Base-by-base conservation (phyloP, 2,113 vertebrate genomes). In the Hiodon tergisus region DNA sequence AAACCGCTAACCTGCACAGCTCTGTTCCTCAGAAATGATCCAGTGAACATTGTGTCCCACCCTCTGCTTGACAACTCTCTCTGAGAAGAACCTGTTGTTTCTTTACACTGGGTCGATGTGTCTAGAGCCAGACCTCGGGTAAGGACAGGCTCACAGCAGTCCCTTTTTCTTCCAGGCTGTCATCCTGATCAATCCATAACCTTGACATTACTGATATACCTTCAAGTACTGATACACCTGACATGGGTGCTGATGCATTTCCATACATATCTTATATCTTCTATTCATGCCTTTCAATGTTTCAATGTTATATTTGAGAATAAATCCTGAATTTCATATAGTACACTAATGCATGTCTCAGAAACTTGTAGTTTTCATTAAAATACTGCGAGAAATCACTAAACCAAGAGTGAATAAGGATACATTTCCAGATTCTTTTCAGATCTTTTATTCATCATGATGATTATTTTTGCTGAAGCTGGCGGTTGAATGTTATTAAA, bases 361-460 rank as follows among this genome's bases (percentile, higher is more conserved):
- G 11, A 57, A 57, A 57, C 11, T 6, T 11, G 11, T 57, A 57
- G 11, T 57, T 57, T 51, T 69, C 53, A 48, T 69, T 13, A 47
- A 14, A n/a, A 68, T 5, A n/a, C 7, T 69, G 16, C 46, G 6
- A 9, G 52, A 55, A 70, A 55, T 6, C 5, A 9, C 0, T 51
- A 69, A n/a, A 16, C 48, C n/a, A 70, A 52, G 16, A 71, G 47
- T 47, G 47, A 47, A 59, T 3, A 10, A 71, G 59, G 13, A 51
- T 31, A 5, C 3, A 67, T 6, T 46, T 48, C 8, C 57, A 55
- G 9, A 47, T 72, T 60, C 51, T 53, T 50, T 72, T 16, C 57
- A 31, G 48, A 5, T 50, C 48, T 67, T 67, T 60, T 67, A 51
- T 59, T 58, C 50, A 57, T 75, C 73, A 6, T 67, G 14, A 61